Evolutionary conservation across 2,888 invertebrate species (phyloP).

Genomic region (Lepidocyrtinus sp.): DNA sequence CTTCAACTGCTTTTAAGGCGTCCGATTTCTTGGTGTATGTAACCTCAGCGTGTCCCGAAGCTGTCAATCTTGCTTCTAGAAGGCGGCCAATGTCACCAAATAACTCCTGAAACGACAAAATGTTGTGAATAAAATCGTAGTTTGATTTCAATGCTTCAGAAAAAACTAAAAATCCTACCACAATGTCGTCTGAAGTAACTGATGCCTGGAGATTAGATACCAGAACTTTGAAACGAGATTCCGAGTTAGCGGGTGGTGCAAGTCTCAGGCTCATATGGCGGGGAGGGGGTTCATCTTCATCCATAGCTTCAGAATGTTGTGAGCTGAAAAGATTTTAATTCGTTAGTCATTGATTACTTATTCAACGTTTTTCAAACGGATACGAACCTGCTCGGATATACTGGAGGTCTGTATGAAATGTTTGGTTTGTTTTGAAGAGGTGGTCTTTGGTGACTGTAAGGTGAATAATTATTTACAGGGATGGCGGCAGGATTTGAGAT

Average conservation of each 20-base stretch:
- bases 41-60: conserved; percentile 92
- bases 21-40: conserved; percentile 89
- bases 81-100: conserved; percentile 94
- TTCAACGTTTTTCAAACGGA: too few species aligned
- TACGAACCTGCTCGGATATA: conserved; percentile 50
- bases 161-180: conserved; percentile 78
- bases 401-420: conserved; percentile 57
- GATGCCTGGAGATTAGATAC: conserved; percentile 91
- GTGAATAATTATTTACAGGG: conserved; percentile 41
- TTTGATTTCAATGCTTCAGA: conserved; percentile 10
- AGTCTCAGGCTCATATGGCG: conserved; percentile 62
- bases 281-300: conserved; percentile 63
- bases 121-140: conserved; percentile 63
- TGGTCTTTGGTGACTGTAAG: conserved; percentile 51
- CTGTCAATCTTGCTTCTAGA: conserved; percentile 85
- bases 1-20: conserved; percentile 91
- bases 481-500: conserved; percentile 65
- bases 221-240: conserved; percentile 82
- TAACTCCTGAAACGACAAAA: conserved; percentile 79
- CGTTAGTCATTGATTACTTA: too few species aligned
- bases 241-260: conserved; percentile 54
- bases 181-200: conserved; percentile 92
- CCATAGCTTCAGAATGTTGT: conserved; percentile 60
- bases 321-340: conserved; percentile 48
- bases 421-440: conserved; percentile 60